Evolutionary conservation across 2,888 invertebrate genomes (phyloP), one percentile per base, ranked within the genome.

Genomic region (Amphipyra berbera): DNA sequence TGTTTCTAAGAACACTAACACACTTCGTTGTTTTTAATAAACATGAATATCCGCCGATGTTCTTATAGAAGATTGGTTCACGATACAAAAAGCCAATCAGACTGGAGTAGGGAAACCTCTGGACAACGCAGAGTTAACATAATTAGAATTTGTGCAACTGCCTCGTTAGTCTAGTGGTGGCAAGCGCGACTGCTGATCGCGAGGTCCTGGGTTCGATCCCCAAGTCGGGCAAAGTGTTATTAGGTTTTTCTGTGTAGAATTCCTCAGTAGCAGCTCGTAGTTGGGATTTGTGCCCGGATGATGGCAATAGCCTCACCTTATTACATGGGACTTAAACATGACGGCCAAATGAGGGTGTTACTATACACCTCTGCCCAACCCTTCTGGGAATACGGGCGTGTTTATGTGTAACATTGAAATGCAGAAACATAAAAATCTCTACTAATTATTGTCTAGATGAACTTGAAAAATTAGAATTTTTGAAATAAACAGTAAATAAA

Each of bases 391-490:
- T n/a, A n/a, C n/a, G n/a, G n/a, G n/a, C n/a, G n/a, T n/a, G 21
- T 2, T 21, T 21, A 2, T 3, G 21, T 3, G 21, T 1, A 21
- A 21, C 21, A 21, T 21, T 21, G 15, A 35, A 47, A 38, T 21
- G 7, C 1, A 21, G 4, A 49, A 48, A 21, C 9, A 14, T n/a
- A 35, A 48, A 30, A 42, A 21, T 21, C 21, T 21, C n/a, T 2
- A 15, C 15, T 40, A 42, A 54, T 48, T 53, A 54, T 14, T 47
- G 42, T 42, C 42, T 38, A 27, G 13, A 53, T 40, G 42, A 53
- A 65, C 37, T 49, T 56, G 58, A 49, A 40, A 38, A 21, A 3
- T 21, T 21, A 21, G 3, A 21, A 21, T 21, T 21, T 21, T 21
- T 42, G 15, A 50, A 61, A 49, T 37, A 44, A 41, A 48, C 42